phyloP scores from a whole-genome alignment of 2,797 vertebrate genomes.

The Graptemys geographica region DNA sequence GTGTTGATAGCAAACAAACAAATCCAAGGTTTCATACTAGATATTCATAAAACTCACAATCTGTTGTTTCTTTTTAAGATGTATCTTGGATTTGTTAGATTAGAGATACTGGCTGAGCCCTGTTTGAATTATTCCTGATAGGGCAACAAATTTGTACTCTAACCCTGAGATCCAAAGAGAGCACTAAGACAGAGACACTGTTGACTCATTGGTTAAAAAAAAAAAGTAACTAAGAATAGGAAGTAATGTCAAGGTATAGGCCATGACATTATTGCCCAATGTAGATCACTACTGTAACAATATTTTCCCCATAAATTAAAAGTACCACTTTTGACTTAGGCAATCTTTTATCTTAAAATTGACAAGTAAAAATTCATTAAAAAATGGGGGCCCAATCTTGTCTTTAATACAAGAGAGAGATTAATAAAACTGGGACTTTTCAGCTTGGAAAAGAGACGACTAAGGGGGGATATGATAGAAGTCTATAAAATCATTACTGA shows the following conservation, averaged over 20 bases:
- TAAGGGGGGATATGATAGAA: no score
- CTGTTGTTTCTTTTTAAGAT: background rate
- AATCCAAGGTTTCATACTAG: background rate
- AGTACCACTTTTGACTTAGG: background rate
- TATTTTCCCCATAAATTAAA: background rate
- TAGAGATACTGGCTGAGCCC: background rate
- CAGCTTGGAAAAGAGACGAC: no score
- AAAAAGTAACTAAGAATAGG: background rate
- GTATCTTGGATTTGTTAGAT: background rate
- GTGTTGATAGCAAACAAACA: background rate
- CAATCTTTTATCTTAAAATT: background rate
- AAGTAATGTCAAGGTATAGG: background rate
- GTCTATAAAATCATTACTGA: no score
- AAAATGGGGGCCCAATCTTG: background rate
- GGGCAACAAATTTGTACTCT: background rate
- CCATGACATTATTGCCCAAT: constrained; percentile 24
- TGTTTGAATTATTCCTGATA: background rate
- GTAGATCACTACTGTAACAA: background rate
- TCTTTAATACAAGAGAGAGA: background rate
- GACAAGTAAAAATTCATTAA: background rate
- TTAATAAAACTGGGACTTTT: no score
- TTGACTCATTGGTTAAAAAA: background rate
- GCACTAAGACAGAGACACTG: background rate
- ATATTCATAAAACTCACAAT: constrained; percentile 22
- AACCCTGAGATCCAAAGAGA: background rate